Percentiles rank a stretch among this genome's conserved stretches.
Conservation (phyloP, 2,888 invertebrate genomes). For the Eupeodes latifasciatus region DNA sequence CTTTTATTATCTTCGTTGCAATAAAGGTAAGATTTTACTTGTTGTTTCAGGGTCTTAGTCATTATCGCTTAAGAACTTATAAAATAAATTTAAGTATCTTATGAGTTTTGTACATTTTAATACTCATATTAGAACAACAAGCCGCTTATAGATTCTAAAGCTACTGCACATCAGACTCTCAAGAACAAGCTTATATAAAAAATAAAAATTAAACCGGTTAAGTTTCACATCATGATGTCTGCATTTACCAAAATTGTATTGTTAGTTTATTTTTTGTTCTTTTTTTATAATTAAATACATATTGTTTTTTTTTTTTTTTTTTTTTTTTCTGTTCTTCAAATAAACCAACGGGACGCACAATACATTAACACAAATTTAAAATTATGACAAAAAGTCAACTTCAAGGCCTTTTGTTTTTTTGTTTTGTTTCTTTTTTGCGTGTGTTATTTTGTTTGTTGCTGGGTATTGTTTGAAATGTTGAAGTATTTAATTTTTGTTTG, state of each 20-base stretch:
- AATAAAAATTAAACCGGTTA: slow-evolving; percentile 37
- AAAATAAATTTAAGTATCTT: no score
- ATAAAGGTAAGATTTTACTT: no score
- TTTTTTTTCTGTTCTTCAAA: background rate
- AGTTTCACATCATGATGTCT: slow-evolving; percentile 32
- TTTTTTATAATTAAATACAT: background rate
- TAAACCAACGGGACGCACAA: slow-evolving; percentile 18
- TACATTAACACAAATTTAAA: slow-evolving; percentile 24
- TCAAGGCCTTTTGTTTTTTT: slow-evolving; percentile 48
- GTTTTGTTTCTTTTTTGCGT: background rate
- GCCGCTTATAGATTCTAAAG: no score
- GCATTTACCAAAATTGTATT: slow-evolving; percentile 25
- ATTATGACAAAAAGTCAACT: slow-evolving; percentile 44
- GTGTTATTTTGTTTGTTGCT: background rate
- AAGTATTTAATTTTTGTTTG: background rate
- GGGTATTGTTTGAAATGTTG: slow-evolving; percentile 3
- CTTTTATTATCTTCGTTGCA: no score
- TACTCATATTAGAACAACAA: no score
- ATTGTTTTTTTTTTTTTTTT: no score
- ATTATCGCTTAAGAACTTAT: no score
- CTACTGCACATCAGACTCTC: background rate
- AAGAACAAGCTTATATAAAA: slow-evolving; percentile 23
- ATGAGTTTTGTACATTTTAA: no score
- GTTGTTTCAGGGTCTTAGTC: no score
- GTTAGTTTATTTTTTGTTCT: slow-evolving; percentile 9